Conservation (phyloP, 2,797 vertebrate species). For the Eospalax fontanierii region DNA sequence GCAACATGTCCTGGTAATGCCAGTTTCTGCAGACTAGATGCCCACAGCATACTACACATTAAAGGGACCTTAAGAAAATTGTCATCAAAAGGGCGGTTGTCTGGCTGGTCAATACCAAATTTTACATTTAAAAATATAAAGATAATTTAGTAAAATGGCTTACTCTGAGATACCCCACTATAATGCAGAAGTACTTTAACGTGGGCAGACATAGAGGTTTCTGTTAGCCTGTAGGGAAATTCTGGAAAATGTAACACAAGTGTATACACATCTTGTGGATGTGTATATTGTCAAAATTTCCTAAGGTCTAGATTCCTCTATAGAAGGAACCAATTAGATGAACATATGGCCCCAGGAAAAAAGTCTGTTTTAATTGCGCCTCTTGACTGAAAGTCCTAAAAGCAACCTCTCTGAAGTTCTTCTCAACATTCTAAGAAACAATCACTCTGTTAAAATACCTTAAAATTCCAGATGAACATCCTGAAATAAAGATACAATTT, state of each 20-base stretch:
- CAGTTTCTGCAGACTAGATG: neutral
- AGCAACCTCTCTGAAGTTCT: neutral
- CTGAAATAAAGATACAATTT: constrained; percentile 63
- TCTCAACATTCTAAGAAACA: constrained; percentile 13
- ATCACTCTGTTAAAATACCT: constrained; percentile 25
- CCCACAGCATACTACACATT: neutral
- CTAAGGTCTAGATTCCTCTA: neutral
- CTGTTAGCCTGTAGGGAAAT: neutral
- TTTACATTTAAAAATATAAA: constrained; percentile 34
- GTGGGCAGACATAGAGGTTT: neutral
- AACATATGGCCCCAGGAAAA: neutral
- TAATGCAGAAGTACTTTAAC: neutral
- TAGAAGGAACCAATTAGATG: neutral
- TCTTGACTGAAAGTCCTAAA: constrained; percentile 12
- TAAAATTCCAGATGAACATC: constrained; percentile 61
- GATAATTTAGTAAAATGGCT: constrained; percentile 22
- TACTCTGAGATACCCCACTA: neutral
- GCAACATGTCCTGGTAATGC: neutral
- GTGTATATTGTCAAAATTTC: constrained; percentile 50
- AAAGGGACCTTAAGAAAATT: neutral
- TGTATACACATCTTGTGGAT: neutral
- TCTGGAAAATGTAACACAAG: neutral
- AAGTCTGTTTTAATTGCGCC: neutral
- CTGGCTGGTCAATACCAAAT: neutral
- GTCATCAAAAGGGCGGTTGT: neutral